A percentile compares a stretch with the other conserved stretches of the same genome.
Evolutionary conservation across 2,888 invertebrate species (phyloP).

Genomic region (Aphodius sticticus): DNA sequence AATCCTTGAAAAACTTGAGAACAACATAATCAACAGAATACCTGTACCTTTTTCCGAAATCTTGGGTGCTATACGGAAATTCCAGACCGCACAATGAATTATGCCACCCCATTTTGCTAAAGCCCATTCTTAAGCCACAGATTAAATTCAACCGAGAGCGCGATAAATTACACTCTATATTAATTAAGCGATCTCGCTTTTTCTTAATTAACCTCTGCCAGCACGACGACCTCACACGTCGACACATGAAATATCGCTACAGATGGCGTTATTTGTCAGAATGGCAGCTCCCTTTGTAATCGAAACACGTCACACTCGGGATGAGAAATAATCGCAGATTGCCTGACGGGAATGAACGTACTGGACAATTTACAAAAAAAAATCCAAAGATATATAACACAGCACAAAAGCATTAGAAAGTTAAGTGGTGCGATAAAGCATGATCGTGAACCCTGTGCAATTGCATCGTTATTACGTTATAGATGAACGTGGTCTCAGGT

Average conservation of each 20-base stretch:
- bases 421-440: not conserved
- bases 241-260: not conserved
- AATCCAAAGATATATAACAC: not conserved
- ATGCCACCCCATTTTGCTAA: too few relatives aligned
- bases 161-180: not conserved
- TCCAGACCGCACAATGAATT: too few relatives aligned
- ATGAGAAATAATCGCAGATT: not conserved
- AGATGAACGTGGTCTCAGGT: not conserved
- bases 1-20: too few relatives aligned
- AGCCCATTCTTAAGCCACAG: not conserved
- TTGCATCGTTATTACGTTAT: not conserved
- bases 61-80: too few relatives aligned
- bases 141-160: not conserved
- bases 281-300: not conserved
- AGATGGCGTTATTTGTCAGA: not conserved
- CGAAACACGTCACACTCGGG: not conserved
- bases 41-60: too few relatives aligned
- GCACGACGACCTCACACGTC: not conserved
- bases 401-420: not conserved
- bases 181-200: not conserved
- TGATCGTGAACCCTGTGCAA: not conserved
- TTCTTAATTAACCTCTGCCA: not conserved
- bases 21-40: too few relatives aligned
- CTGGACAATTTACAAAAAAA: not conserved
- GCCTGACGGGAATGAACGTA: not conserved